Evolutionary conservation across 2,888 invertebrate genomes (phyloP).

Genomic region (Agrilus cyanescens): DNA sequence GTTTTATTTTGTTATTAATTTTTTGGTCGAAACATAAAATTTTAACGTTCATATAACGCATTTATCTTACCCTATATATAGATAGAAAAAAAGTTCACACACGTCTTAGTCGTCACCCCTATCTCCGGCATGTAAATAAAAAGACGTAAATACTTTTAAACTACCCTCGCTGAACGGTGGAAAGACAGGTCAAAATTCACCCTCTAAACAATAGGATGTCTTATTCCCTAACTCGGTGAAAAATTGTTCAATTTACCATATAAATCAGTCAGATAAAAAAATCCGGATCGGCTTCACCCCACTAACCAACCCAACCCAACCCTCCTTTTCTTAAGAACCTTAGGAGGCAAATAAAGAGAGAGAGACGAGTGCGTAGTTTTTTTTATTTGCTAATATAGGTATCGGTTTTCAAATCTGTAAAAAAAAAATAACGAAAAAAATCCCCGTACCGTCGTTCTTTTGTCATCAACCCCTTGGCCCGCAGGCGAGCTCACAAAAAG

Average conservation of each 20-base stretch:
- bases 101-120: constrained; percentile 7
- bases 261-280: constrained; percentile 6
- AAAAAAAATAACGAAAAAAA: constrained; percentile 20
- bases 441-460: constrained; percentile 12
- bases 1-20: too few relatives aligned
- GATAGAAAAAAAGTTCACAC: constrained; percentile 6
- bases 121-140: constrained; percentile 1
- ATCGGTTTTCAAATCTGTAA: constrained; percentile 31
- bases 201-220: neutral
- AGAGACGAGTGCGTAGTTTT: neutral
- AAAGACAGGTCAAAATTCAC: neutral
- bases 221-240: constrained; percentile 19
- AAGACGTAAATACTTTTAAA: constrained; percentile 4
- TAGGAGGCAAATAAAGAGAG: neutral
- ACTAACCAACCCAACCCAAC: constrained; percentile 6
- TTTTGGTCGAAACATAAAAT: too few relatives aligned
- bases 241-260: constrained; percentile 23
- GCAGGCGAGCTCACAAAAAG: constrained; percentile 25
- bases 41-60: too few relatives aligned
- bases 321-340: constrained; percentile 6
- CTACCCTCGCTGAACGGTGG: constrained; percentile 4
- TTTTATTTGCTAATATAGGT: constrained; percentile 31
- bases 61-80: too few relatives aligned
- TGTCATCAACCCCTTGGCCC: constrained; percentile 22
- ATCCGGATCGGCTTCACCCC: constrained; percentile 8